A percentile compares a stretch with the other conserved stretches of the same genome.
These are phyloP conservation scores for Chionoecetes opilio DNA, from an alignment of 1,140 invertebrate species.

Conservation along the genomic window DNA sequence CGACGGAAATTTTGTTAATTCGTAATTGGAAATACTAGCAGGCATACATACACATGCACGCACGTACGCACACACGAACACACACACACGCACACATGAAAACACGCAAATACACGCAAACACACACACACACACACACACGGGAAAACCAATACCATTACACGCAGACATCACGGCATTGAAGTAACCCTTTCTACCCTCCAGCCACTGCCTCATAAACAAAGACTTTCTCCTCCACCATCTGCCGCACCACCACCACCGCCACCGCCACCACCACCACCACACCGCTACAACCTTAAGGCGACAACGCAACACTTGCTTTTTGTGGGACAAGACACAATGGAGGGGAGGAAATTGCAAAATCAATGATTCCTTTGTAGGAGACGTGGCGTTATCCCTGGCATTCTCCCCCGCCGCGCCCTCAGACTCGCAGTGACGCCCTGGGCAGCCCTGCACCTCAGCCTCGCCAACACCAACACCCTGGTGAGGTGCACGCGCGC, in stretches of 20 bases:
- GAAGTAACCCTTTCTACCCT: background rate
- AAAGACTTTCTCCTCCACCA: background rate
- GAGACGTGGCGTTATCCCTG: background rate
- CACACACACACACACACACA: constrained; percentile 27
- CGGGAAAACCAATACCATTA: background rate
- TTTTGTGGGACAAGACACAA: background rate
- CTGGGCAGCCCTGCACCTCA: too few species aligned
- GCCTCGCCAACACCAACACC: too few species aligned
- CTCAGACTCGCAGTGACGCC: too few species aligned
- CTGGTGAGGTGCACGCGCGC: background rate
- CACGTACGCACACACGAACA: too few species aligned
- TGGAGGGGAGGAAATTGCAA: background rate
- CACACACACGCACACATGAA: background rate
- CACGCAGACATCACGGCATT: background rate
- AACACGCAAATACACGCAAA: background rate
- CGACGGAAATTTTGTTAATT: too few species aligned
- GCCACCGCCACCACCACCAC: background rate
- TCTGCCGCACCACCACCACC: background rate
- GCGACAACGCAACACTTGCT: background rate
- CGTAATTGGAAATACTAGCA: too few species aligned
- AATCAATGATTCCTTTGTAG: constrained; percentile 30
- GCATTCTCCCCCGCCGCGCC: background rate
- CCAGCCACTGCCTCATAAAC: background rate
- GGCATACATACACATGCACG: too few species aligned
- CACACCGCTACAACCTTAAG: background rate